These are phyloP conservation scores for Marisa cornuarietis DNA, from an alignment of 1,140 invertebrate species.

Conservation along the genomic window DNA sequence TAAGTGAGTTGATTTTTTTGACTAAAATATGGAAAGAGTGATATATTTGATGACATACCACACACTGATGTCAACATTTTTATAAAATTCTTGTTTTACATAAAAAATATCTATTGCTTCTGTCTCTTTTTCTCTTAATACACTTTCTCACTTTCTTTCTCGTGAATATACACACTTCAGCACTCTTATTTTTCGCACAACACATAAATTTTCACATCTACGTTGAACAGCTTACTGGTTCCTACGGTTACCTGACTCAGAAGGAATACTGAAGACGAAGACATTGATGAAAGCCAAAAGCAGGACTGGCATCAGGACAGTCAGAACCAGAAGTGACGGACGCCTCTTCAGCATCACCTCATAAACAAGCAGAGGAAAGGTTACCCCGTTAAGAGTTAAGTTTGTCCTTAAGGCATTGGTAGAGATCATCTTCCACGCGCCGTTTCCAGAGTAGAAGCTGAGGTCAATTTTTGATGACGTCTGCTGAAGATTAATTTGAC, in stretches of 20 bases:
- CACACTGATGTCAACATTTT: no score
- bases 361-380: neutral
- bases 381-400: neutral
- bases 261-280: conserved; percentile 22
- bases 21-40: no score
- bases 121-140: no score
- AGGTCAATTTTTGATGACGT: neutral
- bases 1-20: no score
- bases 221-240: no score
- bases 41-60: no score
- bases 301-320: conserved; percentile 22
- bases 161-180: no score
- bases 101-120: no score
- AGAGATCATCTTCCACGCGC: conserved; percentile 26
- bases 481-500: neutral
- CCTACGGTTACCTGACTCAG: conserved; percentile 17
- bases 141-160: no score
- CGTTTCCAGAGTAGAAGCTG: conserved; percentile 3
- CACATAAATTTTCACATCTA: no score
- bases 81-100: no score
- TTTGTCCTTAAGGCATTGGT: neutral
- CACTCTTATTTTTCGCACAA: no score
- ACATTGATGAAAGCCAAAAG: conserved; percentile 24
- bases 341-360: conserved; percentile 16
- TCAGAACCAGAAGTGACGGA: conserved; percentile 14